Percentiles rank a stretch among this genome's conserved stretches.
Evolutionary conservation across 2,888 invertebrate genomes (phyloP).

Genomic region (Rhagonycha fulva): DNA sequence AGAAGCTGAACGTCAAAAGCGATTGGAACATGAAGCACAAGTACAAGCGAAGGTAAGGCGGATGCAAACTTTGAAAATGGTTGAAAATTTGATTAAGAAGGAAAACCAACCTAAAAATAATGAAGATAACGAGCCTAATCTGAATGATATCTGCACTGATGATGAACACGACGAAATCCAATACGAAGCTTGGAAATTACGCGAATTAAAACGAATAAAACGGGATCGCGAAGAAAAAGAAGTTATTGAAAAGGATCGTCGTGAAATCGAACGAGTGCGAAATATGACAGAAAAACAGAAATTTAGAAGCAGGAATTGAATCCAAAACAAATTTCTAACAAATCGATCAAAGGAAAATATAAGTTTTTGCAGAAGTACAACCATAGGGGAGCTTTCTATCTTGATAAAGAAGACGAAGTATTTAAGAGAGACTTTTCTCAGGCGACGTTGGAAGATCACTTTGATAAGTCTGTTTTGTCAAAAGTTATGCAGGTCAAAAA

Average conservation of each 20-base stretch:
- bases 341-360: constrained; percentile 95
- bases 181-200: constrained; percentile 96
- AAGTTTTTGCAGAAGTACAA: constrained; percentile 99
- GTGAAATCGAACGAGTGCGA: constrained; percentile 87
- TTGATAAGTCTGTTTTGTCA: constrained; percentile 97
- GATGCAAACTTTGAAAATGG: constrained; percentile 86
- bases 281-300: constrained; percentile 95
- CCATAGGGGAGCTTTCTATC: constrained; percentile 98
- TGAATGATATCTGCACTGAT: constrained; percentile 88
- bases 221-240: constrained; percentile 95
- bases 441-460: constrained; percentile 97
- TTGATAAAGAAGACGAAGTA: constrained; percentile 92
- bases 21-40: constrained; percentile 81
- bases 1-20: constrained; percentile 82
- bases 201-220: constrained; percentile 94
- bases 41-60: constrained; percentile 89
- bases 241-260: constrained; percentile 80
- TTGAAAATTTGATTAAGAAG: constrained; percentile 86
- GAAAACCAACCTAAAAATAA: constrained; percentile 70
- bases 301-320: constrained; percentile 86
- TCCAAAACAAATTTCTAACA: constrained; percentile 92
- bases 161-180: constrained; percentile 96
- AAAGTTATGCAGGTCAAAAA: constrained; percentile 99
- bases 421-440: constrained; percentile 93
- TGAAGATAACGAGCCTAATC: constrained; percentile 74